phyloP scores from a whole-genome alignment of 2,888 invertebrate species.

The Cordilura impudica region DNA sequence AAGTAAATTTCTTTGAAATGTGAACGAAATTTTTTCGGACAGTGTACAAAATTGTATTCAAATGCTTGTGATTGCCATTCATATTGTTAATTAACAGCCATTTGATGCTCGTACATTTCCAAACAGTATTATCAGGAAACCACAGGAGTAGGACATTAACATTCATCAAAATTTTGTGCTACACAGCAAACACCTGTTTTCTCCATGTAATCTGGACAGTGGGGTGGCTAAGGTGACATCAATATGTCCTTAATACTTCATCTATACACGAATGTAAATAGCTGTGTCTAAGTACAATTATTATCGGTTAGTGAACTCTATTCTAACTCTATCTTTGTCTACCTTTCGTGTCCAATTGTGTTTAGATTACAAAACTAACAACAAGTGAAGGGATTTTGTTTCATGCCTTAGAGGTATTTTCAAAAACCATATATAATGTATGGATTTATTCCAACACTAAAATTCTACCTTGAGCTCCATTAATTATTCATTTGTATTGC shows the following conservation, averaged over 20 bases:
- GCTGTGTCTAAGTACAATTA: conserved; percentile 7
- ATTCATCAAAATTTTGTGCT: conserved; percentile 40
- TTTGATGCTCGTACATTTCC: conserved; percentile 47
- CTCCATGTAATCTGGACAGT: background rate
- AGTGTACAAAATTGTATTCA: background rate
- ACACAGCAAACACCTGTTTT: conserved; percentile 36
- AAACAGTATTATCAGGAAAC: conserved; percentile 53
- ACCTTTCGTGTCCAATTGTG: background rate
- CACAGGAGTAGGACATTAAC: conserved; percentile 39
- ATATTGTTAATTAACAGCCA: conserved; percentile 49
- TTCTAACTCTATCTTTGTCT: conserved; percentile 2
- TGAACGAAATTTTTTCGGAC: no score
- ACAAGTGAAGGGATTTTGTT: conserved; percentile 45
- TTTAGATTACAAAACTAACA: conserved; percentile 39
- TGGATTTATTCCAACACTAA: background rate
- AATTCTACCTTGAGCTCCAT: background rate
- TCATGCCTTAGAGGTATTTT: conserved; percentile 46
- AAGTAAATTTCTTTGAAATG: background rate
- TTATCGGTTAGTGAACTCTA: conserved; percentile 51
- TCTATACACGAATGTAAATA: background rate
- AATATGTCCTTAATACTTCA: conserved; percentile 28
- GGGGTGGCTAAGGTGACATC: background rate
- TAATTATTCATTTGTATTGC: background rate
- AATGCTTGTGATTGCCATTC: conserved; percentile 30
- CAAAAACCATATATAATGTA: background rate